Base-by-base conservation (phyloP, 2,888 invertebrate species). In the Luperina nickerlii region DNA sequence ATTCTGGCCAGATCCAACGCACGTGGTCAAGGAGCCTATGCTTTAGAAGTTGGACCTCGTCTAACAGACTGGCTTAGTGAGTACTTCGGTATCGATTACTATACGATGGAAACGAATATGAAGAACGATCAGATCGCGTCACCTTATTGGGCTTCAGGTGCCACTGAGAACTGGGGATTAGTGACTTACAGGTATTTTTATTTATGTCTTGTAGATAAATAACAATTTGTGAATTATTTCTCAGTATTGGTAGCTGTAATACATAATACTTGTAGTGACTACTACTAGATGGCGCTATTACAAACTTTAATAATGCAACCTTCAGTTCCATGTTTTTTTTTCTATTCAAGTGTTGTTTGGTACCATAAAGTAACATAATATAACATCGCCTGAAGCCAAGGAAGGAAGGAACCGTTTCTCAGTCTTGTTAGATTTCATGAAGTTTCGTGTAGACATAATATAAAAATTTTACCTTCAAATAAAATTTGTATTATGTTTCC, bases 161-260 rank as follows among this genome's bases (percentile, higher is more conserved):
- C 97, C 38, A 97, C 97, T 42, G 97, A 97, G 83, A 97, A 97
- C 84, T 97, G 97, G 97, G 97, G 97, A 63, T 89, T 97, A 32
- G 97, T 97, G 7, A 95, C 96, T 69, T 97, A 97, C 87, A 96
- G 97, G 97, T 96, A 86, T 45, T 18, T 38, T 32, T 6, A 18
- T 38, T 48, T 51, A 6, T 32, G 13, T 54, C 13, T 54, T 8
- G 2, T 27, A 11, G 18, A 7, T 24, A 54, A 54, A 54, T 9
- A 51, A 51, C 4, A 51, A 15, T 15, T 70, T 8, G 24, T 54
- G 24, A 24, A 70, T 24, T 32, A 15, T 51, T 48, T 48, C 48
- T 48, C 48, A 48, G 48, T 48, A 13, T 48, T 48, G 13, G 2
- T 48, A 48, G 48, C 13, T 48, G 48, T 48, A 48, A 48, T 45